Conservation (phyloP, 2,888 invertebrate species). For the Himalopsyche anomala region DNA sequence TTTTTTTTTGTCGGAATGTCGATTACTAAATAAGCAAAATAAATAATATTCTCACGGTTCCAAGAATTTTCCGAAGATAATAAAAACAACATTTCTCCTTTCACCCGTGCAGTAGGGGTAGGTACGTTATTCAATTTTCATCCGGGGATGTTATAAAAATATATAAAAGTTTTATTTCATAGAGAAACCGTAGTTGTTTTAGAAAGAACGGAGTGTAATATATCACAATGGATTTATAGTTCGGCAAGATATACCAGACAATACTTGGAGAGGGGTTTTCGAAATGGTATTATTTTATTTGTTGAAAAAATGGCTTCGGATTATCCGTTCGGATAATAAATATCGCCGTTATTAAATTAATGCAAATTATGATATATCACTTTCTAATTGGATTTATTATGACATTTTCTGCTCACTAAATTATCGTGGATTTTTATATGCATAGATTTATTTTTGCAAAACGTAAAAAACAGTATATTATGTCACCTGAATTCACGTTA, state of each 20-base stretch:
- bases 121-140: constrained; percentile 13
- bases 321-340: neutral
- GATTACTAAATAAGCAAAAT: too few species aligned
- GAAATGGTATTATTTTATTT: neutral
- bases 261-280: neutral
- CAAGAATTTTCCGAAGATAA: neutral
- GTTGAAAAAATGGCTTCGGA: neutral
- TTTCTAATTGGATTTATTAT: neutral
- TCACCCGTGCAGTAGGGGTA: neutral
- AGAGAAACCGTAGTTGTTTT: constrained; percentile 9
- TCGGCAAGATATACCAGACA: constrained; percentile 12
- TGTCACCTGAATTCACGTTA: too few species aligned
- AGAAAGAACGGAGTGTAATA: neutral
- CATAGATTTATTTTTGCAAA: too few species aligned
- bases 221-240: constrained; percentile 19
- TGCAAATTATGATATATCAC: constrained; percentile 8
- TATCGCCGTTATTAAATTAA: constrained; percentile 9
- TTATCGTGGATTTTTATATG: too few species aligned
- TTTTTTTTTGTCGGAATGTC: too few species aligned
- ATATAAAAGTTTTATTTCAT: constrained; percentile 21
- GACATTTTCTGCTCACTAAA: neutral
- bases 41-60: neutral
- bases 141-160: constrained; percentile 10
- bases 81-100: neutral
- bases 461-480: too few species aligned